A percentile compares a stretch with the other conserved stretches of the same genome.
Conservation (phyloP, 2,888 invertebrate genomes). For the Tachina fera region DNA sequence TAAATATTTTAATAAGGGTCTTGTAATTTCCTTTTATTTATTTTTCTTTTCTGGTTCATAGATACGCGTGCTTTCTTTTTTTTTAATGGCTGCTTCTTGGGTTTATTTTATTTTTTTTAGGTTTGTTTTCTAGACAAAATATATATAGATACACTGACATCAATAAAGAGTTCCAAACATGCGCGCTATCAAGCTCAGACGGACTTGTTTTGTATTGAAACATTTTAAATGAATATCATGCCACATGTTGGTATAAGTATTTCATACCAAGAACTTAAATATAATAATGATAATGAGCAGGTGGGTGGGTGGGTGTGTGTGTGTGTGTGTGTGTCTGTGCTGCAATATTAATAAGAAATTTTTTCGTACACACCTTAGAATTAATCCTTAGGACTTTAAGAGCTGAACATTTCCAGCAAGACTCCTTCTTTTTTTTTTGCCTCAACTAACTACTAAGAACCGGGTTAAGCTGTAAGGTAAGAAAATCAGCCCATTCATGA, state of each 20-base stretch:
- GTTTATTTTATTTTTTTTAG: conserved; percentile 53
- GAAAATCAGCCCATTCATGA: too few species aligned
- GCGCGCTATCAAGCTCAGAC: conserved; percentile 3
- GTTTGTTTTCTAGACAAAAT: conserved; percentile 49
- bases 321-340: too few species aligned
- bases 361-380: too few species aligned
- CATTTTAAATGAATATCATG: neutral
- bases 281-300: too few species aligned
- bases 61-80: conserved; percentile 17
- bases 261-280: too few species aligned
- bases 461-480: too few species aligned
- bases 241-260: neutral
- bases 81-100: neutral
- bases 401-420: too few species aligned
- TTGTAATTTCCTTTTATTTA: conserved; percentile 36
- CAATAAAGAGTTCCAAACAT: conserved; percentile 33
- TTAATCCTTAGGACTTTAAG: too few species aligned
- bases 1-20: conserved; percentile 38
- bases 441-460: too few species aligned
- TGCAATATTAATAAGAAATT: too few species aligned
- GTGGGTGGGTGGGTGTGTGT: too few species aligned
- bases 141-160: neutral
- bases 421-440: too few species aligned
- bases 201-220: neutral
- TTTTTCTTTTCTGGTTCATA: conserved; percentile 45